A percentile compares a stretch with the other conserved stretches of the same genome.
These are phyloP conservation scores for Tragulus kanchil DNA, from an alignment of 2,113 vertebrate species.

Conservation along the genomic window DNA sequence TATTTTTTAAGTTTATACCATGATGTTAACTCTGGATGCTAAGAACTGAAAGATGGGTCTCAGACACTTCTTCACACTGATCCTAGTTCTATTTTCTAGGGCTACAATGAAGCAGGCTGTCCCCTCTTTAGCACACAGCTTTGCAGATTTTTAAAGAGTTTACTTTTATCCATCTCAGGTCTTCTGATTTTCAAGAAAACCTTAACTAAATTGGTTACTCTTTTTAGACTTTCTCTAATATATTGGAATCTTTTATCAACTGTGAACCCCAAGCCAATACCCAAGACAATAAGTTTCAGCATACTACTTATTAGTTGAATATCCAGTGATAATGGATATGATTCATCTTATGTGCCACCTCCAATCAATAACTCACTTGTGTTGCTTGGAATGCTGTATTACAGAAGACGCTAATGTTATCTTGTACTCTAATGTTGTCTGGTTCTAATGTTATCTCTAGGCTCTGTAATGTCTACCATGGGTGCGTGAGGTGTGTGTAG, in stretches of 20 bases:
- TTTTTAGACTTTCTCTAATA: conserved; percentile 39
- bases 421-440: not conserved
- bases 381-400: not conserved
- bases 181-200: not conserved
- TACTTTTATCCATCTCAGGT: not conserved
- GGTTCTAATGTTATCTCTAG: not conserved
- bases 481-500: not conserved
- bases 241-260: not conserved
- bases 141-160: not conserved
- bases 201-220: not conserved
- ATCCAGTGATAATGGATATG: not conserved
- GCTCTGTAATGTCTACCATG: not conserved
- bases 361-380: not conserved
- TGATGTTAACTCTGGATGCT: not conserved
- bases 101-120: not conserved
- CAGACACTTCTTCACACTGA: no score
- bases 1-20: not conserved
- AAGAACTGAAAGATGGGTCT: not conserved
- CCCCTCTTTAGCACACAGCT: not conserved
- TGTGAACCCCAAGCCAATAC: not conserved
- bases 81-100: not conserved
- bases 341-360: not conserved
- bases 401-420: not conserved
- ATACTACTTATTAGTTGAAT: not conserved
- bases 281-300: not conserved